Percentiles rank a stretch among this genome's conserved stretches.
phyloP scores from a whole-genome alignment of 2,888 invertebrate species.

The Netelia fuscicornis region DNA sequence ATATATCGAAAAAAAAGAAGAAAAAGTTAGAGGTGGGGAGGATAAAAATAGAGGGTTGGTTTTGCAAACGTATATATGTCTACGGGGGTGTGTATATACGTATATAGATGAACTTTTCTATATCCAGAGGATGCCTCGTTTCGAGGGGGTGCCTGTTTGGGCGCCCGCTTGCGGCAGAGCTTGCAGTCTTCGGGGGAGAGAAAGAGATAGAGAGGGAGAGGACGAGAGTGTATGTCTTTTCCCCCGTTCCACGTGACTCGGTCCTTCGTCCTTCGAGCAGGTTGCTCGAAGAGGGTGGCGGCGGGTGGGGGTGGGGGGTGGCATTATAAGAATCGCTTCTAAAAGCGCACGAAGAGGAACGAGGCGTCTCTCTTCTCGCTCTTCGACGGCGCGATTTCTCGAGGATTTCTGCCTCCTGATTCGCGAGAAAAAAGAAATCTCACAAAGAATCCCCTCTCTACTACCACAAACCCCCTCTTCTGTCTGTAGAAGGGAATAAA shows the following conservation, averaged over 20 bases:
- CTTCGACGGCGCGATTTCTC: constrained; percentile 34
- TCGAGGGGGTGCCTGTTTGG: constrained; percentile 73
- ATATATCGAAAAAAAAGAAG: not conserved
- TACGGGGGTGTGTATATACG: constrained; percentile 33
- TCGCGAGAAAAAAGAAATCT: constrained; percentile 14
- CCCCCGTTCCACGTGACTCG: constrained; percentile 43
- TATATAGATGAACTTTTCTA: constrained; percentile 67
- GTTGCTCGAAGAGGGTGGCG: constrained; percentile 39
- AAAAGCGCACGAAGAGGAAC: constrained; percentile 68
- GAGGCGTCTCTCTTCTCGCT: constrained; percentile 43
- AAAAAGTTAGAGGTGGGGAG: not conserved
- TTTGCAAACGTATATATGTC: constrained; percentile 58
- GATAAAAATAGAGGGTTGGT: constrained; percentile 11
- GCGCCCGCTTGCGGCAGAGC: constrained; percentile 71
- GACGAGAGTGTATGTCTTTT: constrained; percentile 12
- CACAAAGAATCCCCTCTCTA: constrained; percentile 11
- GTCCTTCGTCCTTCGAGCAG: constrained; percentile 44
- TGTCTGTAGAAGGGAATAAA: constrained; percentile 49
- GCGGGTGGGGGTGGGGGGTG: constrained; percentile 55
- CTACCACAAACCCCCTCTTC: no score
- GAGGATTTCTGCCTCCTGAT: constrained; percentile 27
- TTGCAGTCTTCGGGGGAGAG: constrained; percentile 55
- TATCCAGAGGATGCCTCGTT: constrained; percentile 69
- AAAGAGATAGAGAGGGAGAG: no score
- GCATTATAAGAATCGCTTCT: constrained; percentile 79